Evolutionary conservation across 2,113 vertebrate genomes (phyloP), one percentile per base, ranked within the genome.

Genomic region (Noctilio leporinus): DNA sequence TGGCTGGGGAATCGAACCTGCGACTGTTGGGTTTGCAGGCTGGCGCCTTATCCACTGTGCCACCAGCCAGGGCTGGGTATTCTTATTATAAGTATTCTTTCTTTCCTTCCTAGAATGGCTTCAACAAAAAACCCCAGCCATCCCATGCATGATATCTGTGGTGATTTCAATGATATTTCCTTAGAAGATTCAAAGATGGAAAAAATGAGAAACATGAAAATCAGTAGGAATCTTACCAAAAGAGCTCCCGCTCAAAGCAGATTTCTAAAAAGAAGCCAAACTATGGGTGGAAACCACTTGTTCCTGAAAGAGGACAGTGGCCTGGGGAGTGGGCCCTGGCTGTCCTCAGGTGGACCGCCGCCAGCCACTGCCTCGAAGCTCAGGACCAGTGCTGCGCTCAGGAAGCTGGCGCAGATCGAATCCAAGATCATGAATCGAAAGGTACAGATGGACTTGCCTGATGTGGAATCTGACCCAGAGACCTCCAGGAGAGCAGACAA

Each of bases 251-350:
- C 45, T 1, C 97, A 10, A 0, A 97, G 97, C 94, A 97, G 99
- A 47, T 99, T 99, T 97, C 95, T 99, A 7, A 99, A 99, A 89
- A 98, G 98, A 85, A 95, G 86, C 65, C 89, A 70, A 16, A 53
- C 5, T 4, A 1, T 65, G 30, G 92, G 19, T n/a, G 78, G 72
- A 0, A 70, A 28, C 0, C 83, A 1, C 15, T 12, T 22, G 5
- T 1, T 82, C 64, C 84, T 0, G 24, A 0, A 22, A 1, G 70
- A 7, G 0, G 85, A 40, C 0, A 0, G 51, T 0, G 0, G 20
- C 0, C 7, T 0, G 5, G 7, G 30, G n/a, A 0, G 73, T 0
- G 47, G 0, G 8, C 59, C 2, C 22, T 0, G 30, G 9, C 9
- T 0, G 0, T 1, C 0, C 4, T 49, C n/a, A 0, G 65, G 0